Conservation (phyloP, 2,113 vertebrate species). For the Rhinopithecus roxellana region DNA sequence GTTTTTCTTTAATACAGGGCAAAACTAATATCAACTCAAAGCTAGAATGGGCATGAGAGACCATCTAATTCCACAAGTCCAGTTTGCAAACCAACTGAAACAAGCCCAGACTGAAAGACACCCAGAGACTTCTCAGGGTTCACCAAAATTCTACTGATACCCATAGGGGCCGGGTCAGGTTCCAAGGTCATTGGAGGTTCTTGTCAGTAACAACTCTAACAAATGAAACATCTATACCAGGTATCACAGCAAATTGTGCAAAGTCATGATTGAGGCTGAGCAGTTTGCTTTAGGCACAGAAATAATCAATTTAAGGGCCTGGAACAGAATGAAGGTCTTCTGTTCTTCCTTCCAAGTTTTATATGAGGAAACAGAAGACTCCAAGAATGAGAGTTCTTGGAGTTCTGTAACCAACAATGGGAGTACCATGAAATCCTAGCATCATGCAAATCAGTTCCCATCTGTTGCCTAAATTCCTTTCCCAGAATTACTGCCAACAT, state of each 20-base stretch:
- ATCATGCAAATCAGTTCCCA: conserved; percentile 9
- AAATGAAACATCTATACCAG: not conserved
- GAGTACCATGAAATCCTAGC: not conserved
- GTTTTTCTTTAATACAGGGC: not conserved
- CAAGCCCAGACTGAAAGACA: not conserved
- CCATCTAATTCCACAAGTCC: not conserved
- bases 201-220: not conserved
- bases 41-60: not conserved
- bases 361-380: conserved; percentile 35
- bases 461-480: conserved; percentile 18
- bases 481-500: not conserved
- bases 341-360: conserved; percentile 40
- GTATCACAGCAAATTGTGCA: not conserved
- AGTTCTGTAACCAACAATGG: conserved; percentile 20
- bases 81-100: not conserved
- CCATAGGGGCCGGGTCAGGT: not conserved
- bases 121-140: not conserved
- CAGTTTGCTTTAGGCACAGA: not conserved
- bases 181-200: not conserved
- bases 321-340: not conserved
- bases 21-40: not conserved
- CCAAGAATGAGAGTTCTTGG: conserved; percentile 16
- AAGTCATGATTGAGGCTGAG: not conserved
- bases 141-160: not conserved
- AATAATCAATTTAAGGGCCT: not conserved